Conservation (phyloP, 2,113 vertebrate genomes). For the Callipepla squamata region DNA sequence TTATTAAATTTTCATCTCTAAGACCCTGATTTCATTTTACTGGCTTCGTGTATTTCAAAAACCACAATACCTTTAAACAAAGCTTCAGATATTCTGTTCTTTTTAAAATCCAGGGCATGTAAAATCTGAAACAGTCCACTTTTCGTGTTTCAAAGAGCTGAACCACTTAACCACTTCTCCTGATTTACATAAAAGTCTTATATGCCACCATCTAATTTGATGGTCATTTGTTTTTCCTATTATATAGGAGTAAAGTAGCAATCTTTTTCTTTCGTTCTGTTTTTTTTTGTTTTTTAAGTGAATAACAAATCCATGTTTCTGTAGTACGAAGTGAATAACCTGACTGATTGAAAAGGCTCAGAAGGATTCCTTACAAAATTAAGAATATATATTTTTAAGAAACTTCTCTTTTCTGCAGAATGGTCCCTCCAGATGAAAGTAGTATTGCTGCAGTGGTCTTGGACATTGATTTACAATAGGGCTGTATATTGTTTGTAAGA, state of each 20-base stretch:
- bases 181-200: constrained; percentile 71
- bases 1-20: constrained; percentile 60
- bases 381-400: neutral
- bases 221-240: constrained; percentile 53
- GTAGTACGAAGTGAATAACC: constrained; percentile 31
- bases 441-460: neutral
- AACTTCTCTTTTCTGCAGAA: neutral
- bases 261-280: neutral
- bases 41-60: constrained; percentile 37
- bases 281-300: neutral
- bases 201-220: constrained; percentile 57
- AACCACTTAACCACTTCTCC: constrained; percentile 52
- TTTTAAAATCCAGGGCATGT: constrained; percentile 33
- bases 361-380: constrained; percentile 14
- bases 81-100: constrained; percentile 12
- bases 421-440: neutral
- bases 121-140: constrained; percentile 4
- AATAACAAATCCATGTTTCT: constrained; percentile 35
- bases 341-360: constrained; percentile 32
- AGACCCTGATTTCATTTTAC: constrained; percentile 48
- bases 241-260: constrained; percentile 30
- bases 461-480: constrained; percentile 30
- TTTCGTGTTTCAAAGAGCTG: constrained; percentile 46
- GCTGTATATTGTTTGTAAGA: constrained; percentile 20
- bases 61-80: constrained; percentile 7